Base-by-base conservation (phyloP, 35 echinoderm and acorn worm species). In the Patiria miniata region DNA sequence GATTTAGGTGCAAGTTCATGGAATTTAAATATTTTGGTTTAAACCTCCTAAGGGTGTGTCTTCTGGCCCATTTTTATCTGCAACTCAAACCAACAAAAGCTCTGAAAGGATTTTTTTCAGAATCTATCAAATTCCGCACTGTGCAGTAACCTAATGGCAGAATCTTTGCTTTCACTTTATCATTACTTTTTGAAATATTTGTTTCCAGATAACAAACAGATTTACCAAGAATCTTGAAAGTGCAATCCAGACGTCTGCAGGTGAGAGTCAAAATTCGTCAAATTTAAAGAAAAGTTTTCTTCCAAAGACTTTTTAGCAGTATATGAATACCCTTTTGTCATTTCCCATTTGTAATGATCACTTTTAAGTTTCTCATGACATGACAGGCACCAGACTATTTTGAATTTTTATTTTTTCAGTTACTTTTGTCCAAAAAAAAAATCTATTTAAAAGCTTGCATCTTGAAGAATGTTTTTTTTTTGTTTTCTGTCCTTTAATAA, bases 161-260 rank as follows among this genome's bases (percentile, higher is more conserved):
- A 5, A 6, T 47, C 42, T 6, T 47, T 47, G 12, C 12, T 47
- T 47, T 47, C n/a, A 6, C 42, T 47, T 47, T 47, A 47, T 47
- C 42, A 47, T 6, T n/a, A n/a, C n/a, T n/a, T n/a, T n/a, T n/a
- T 12, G 42, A 83, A 39, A 10, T 23, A 87, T 79, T 28, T 68
- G 52, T 54, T 61, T 39, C 32, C 93, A 96, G 94, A 92, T 96
- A 8, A 84, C 86, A 16, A 83, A 77, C 17, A 82, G 94, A 80
- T 93, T 96, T 68, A 52, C 84, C 39, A 92, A 92, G 50, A 86
- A 56, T 16, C 61, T 92, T 51, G 86, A 96, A 33, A 88, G 86
- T 21, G 94, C 94, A 68, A 83, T 91, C 57, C 81, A 89, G 39
- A 37, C 50, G 15, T 84, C 90, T 19, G 79, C 78, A 65, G 94